A percentile compares a stretch with the other conserved stretches of the same genome.
Conservation (phyloP, 1,140 invertebrate genomes). For the Nephila pilipes region DNA sequence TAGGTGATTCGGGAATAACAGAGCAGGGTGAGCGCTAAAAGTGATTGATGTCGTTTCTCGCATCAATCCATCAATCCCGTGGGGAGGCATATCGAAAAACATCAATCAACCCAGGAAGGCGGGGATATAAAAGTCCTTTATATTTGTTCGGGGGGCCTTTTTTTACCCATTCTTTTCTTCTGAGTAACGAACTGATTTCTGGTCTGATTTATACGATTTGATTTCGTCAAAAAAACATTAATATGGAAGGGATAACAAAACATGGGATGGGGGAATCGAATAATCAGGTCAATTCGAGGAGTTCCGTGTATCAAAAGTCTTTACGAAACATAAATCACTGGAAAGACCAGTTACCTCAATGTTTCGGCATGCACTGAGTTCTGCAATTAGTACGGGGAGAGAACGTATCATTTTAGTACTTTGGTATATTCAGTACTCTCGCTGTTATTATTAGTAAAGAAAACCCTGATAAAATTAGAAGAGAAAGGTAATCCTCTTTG, state of each 20-base stretch:
- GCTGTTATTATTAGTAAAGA: too few species aligned
- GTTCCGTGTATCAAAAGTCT: not conserved
- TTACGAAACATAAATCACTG: not conserved
- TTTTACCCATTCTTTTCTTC: conserved; percentile 12
- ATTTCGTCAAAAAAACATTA: conserved; percentile 3
- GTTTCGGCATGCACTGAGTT: not conserved
- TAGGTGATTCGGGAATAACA: conserved; percentile 39
- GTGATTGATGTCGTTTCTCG: conserved; percentile 58
- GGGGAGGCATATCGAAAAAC: conserved; percentile 68
- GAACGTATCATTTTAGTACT: too few species aligned
- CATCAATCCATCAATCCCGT: conserved; percentile 70
- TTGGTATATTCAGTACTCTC: too few species aligned
- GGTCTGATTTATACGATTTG: not conserved
- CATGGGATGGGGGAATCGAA: not conserved
- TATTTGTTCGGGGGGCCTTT: not conserved
- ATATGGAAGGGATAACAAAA: conserved; percentile 9
- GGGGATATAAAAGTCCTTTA: conserved; percentile 23
- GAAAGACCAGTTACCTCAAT: not conserved
- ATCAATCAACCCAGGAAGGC: conserved; percentile 63
- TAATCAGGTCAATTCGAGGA: not conserved
- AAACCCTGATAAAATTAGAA: too few species aligned
- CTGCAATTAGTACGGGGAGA: not conserved
- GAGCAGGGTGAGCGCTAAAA: conserved; percentile 41
- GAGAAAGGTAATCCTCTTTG: too few species aligned
- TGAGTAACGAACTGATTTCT: conserved; percentile 20